Evolutionary conservation across 1,140 invertebrate species (phyloP), one percentile per base, ranked within the genome.

Genomic region (Steinernema khuongi): DNA sequence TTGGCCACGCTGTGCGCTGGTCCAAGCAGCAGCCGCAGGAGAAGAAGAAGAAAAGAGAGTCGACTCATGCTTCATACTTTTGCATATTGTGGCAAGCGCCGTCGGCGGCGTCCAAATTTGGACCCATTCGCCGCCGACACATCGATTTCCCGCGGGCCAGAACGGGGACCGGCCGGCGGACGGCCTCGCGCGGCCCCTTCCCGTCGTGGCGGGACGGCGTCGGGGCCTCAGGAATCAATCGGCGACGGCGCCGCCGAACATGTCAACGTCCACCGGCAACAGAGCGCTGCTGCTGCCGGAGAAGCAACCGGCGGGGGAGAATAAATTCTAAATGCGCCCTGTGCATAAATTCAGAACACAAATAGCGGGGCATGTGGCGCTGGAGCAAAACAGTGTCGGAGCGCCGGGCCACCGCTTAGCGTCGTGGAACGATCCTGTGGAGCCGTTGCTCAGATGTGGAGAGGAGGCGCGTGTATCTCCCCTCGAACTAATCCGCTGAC

Each of bases 51-150:
- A 60, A 60, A 60, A 60, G 50, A 60, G 50, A 60, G 50, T 60
- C 50, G 50, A 60, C 50, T 60, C 50, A 60, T 60, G 50, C 50
- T 60, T 60, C 50, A 60, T 60, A 60, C 50, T 60, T 60, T 60
- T 60, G 50, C 50, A 60, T 60, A 60, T 7, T 60, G 50, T 60
- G 50, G 50, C 50, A 26, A 60, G 50, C 50, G 26, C 14, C 26
- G 26, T 14, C 50, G 22, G 50, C 50, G 50, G 19, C 50, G n/a
- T 60, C 19, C 50, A 60, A 60, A 60, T 60, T 60, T 60, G 50
- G 50, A 60, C 50, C 50, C 26, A 60, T 14, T 11, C 50, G 11
- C 14, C 22, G 50, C 50, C 7, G 36, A n/a, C 4, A 26, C 50
- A 60, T 60, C 50, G 50, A 60, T 60, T 60, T 14, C 50, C 50